Conservation (phyloP, 2,113 vertebrate species). For the Halichoerus grypus region DNA sequence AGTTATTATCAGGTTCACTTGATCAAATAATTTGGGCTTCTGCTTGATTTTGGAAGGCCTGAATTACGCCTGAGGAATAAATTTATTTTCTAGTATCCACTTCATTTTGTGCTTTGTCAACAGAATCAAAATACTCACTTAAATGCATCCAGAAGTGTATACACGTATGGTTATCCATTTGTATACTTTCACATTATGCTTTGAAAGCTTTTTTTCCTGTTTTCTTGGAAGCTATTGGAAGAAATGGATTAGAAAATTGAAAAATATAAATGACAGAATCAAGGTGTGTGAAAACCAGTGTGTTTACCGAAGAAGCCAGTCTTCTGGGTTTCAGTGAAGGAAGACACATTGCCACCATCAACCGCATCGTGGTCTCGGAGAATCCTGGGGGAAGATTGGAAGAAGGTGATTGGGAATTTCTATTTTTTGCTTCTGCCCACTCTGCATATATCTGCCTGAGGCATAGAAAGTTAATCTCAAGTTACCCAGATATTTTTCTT, state of each 20-base stretch:
- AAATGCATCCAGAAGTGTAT: background rate
- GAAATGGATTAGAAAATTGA: conserved; percentile 82
- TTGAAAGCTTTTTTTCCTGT: conserved; percentile 52
- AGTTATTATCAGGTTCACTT: conserved; percentile 33
- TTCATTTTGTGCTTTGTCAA: conserved; percentile 68
- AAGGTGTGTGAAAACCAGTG: conserved; percentile 58
- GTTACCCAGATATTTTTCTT: background rate
- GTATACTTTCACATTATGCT: conserved; percentile 30
- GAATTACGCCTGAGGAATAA: conserved; percentile 35
- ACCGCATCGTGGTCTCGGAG: background rate
- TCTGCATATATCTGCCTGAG: conserved; percentile 61
- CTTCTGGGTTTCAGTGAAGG: background rate
- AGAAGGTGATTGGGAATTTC: conserved; percentile 41
- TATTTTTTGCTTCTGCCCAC: conserved; percentile 64
- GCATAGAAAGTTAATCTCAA: conserved; percentile 71
- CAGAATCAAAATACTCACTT: conserved; percentile 66
- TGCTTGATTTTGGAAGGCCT: conserved; percentile 5
- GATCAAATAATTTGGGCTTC: conserved; percentile 66
- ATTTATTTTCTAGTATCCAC: conserved; percentile 65
- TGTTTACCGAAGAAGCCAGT: conserved; percentile 61
- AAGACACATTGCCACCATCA: background rate
- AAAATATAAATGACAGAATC: conserved; percentile 69
- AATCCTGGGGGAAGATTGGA: background rate
- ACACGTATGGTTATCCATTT: conserved; percentile 15
- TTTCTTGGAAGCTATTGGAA: conserved; percentile 59